phyloP scores from a whole-genome alignment of 2,888 invertebrate species.

The Tachina fera region DNA sequence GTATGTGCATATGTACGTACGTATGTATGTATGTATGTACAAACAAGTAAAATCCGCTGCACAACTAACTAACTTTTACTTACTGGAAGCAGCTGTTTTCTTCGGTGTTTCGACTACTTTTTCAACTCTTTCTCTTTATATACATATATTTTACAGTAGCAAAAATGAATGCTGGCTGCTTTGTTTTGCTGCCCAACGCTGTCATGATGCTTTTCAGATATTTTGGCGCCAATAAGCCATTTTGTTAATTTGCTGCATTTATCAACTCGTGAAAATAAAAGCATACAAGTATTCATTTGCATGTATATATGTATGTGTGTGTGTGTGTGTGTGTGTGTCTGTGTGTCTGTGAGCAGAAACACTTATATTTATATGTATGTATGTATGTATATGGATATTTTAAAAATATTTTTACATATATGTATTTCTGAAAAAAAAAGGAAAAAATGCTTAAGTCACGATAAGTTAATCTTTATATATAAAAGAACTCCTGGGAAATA shows the following conservation, averaged over 20 bases:
- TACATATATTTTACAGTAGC: background rate
- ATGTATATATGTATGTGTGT: background rate
- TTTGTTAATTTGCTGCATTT: slow-evolving; percentile 77
- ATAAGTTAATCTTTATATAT: too few species aligned
- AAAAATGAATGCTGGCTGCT: slow-evolving; percentile 34
- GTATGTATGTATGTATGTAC: background rate
- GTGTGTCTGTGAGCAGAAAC: too few species aligned
- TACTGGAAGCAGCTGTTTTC: slow-evolving; percentile 59
- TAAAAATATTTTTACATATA: too few species aligned
- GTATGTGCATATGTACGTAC: background rate
- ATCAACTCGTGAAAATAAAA: slow-evolving; percentile 71
- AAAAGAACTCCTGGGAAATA: too few species aligned
- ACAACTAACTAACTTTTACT: slow-evolving; percentile 55
- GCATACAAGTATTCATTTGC: background rate
- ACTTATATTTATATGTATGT: too few species aligned
- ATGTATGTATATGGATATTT: too few species aligned
- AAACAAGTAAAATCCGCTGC: slow-evolving; percentile 25
- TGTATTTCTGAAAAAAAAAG: too few species aligned
- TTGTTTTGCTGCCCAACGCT: slow-evolving; percentile 37
- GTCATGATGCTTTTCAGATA: slow-evolving; percentile 72
- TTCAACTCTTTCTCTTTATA: background rate
- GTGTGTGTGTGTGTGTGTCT: background rate
- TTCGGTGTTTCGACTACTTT: slow-evolving; percentile 31
- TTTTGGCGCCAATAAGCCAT: slow-evolving; percentile 79
- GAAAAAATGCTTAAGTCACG: too few species aligned